Percentiles rank a stretch among this genome's conserved stretches.
Conservation (phyloP, 2,888 invertebrate species). For the Sphaeridia pumilis region DNA sequence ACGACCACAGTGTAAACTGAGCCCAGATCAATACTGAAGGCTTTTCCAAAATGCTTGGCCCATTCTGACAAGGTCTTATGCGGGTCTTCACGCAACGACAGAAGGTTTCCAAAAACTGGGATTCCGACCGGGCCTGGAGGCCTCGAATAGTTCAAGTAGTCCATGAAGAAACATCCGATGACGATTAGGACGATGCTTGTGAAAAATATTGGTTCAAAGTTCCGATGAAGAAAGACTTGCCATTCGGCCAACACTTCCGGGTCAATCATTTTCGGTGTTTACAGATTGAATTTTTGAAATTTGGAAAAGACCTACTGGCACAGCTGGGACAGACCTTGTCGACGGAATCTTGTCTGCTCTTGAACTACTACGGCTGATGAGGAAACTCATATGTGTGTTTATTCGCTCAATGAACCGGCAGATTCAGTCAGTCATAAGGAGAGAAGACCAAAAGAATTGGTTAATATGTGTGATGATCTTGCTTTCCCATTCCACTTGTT, state of each 20-base stretch:
- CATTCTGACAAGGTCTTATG: slow-evolving; percentile 57
- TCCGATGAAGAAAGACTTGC: not conserved
- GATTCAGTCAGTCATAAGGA: no score
- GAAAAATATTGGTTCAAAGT: slow-evolving; percentile 28
- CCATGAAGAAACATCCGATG: slow-evolving; percentile 22
- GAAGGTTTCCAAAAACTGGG: slow-evolving; percentile 67
- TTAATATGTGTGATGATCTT: no score
- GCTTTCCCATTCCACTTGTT: no score
- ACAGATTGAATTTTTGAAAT: no score
- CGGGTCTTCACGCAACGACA: slow-evolving; percentile 56
- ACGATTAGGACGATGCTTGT: slow-evolving; percentile 20
- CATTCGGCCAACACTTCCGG: slow-evolving; percentile 19
- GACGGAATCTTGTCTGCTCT: no score
- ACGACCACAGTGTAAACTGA: slow-evolving; percentile 63
- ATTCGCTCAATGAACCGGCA: no score
- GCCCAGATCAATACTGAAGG: slow-evolving; percentile 64
- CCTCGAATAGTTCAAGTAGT: slow-evolving; percentile 42
- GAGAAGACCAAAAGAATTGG: no score
- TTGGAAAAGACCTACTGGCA: no score
- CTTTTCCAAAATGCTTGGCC: slow-evolving; percentile 54
- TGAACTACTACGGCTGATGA: no score
- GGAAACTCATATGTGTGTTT: no score
- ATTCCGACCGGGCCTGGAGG: slow-evolving; percentile 71
- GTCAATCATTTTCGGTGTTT: no score
- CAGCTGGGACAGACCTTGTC: no score